These are phyloP conservation scores for Cyaniris semiargus DNA, from an alignment of 2,888 invertebrate species.

Conservation along the genomic window DNA sequence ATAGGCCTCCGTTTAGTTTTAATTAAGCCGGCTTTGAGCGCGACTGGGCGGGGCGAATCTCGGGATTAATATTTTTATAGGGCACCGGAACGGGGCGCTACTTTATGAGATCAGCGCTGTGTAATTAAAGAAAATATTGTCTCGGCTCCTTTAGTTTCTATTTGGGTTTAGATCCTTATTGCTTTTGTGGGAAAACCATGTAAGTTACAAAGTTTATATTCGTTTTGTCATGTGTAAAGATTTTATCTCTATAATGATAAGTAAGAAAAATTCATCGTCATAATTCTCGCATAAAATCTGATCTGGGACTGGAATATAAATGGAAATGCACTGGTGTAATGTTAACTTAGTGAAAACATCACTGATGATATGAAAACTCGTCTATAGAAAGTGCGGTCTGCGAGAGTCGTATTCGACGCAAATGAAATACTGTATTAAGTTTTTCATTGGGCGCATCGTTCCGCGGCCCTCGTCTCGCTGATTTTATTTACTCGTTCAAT, in stretches of 20 bases:
- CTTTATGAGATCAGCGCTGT: slow-evolving; percentile 33
- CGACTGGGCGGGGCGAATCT: slow-evolving; percentile 43
- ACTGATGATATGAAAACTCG: slow-evolving; percentile 19
- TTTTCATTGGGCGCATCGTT: slow-evolving; percentile 32
- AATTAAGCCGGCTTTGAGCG: slow-evolving; percentile 66
- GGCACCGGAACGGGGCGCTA: slow-evolving; percentile 32
- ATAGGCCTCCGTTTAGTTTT: slow-evolving; percentile 63
- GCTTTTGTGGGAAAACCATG: neutral
- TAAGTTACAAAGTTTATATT: neutral
- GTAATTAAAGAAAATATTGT: slow-evolving; percentile 36
- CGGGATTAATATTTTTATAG: slow-evolving; percentile 47
- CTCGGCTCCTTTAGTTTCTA: neutral
- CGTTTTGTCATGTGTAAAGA: neutral
- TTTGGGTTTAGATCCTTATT: neutral
- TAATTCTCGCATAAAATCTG: neutral
- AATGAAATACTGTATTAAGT: slow-evolving; percentile 27
- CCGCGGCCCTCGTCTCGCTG: slow-evolving; percentile 35
- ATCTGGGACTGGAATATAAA: neutral
- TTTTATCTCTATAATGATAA: too few relatives aligned
- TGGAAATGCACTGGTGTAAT: neutral
- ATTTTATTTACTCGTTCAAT: slow-evolving; percentile 52
- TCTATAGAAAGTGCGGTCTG: neutral
- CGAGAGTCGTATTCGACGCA: slow-evolving; percentile 29
- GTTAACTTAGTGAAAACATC: neutral
- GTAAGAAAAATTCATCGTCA: too few relatives aligned